Percentiles rank a stretch among this genome's conserved stretches.
phyloP scores from a whole-genome alignment of 2,113 vertebrate genomes.

The Tyrannus savana region DNA sequence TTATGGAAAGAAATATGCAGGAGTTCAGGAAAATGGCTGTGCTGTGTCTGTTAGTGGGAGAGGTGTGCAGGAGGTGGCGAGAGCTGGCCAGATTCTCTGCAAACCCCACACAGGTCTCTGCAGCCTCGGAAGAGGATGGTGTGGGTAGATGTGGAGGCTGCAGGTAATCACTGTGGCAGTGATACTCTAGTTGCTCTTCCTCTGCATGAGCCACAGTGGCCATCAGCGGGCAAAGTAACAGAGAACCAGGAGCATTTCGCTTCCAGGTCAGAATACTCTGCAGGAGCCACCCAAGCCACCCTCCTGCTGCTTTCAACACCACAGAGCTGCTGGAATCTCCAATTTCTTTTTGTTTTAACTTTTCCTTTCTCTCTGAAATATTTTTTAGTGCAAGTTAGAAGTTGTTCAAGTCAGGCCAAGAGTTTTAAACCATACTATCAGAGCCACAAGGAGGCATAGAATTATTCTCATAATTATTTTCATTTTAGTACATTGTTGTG shows the following conservation, averaged over 20 bases:
- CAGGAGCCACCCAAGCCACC: neutral
- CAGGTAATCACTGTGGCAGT: neutral
- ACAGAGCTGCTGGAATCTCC: neutral
- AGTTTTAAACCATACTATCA: neutral
- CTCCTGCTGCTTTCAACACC: neutral
- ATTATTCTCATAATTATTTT: neutral
- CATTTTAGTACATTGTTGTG: no score
- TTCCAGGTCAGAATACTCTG: neutral
- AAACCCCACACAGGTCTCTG: neutral
- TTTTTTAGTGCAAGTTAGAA: neutral
- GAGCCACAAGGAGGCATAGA: neutral
- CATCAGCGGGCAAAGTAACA: neutral
- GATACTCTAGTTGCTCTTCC: neutral
- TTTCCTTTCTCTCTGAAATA: neutral
- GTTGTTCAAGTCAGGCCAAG: neutral
- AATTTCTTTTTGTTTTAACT: neutral
- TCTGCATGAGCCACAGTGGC: fast-evolving
- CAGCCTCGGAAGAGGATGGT: fast-evolving
- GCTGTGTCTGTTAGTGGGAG: neutral
- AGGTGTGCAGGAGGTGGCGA: neutral
- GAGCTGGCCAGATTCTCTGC: neutral
- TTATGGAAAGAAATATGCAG: neutral
- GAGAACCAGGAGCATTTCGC: neutral
- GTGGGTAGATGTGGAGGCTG: fast-evolving
- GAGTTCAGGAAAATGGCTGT: neutral